Conservation (phyloP, 2,888 invertebrate genomes). For the Drosophila lacicola region DNA sequence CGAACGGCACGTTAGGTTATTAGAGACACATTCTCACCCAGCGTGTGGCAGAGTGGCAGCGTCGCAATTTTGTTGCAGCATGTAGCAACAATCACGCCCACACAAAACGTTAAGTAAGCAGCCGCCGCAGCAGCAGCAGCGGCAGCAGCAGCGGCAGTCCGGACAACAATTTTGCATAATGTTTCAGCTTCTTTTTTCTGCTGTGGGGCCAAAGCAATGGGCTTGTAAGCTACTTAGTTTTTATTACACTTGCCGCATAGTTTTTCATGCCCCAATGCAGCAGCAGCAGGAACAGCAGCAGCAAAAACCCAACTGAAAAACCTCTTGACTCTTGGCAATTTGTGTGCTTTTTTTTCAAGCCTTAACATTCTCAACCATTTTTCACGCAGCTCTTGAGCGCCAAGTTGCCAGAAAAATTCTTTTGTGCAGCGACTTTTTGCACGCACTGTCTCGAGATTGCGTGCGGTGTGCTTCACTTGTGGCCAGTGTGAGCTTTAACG, state of each 20-base stretch:
- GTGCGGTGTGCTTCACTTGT: slow-evolving; percentile 17
- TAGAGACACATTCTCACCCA: slow-evolving; percentile 77
- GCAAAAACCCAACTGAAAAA: slow-evolving; percentile 5
- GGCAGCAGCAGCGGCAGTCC: slow-evolving; percentile 13
- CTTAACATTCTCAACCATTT: slow-evolving; percentile 32
- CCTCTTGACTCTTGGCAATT: slow-evolving; percentile 14
- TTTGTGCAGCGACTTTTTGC: slow-evolving; percentile 22
- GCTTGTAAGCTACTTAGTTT: slow-evolving; percentile 80
- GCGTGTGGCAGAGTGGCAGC: slow-evolving; percentile 33
- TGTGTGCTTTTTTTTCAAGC: slow-evolving; percentile 25
- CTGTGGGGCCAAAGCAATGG: slow-evolving; percentile 49
- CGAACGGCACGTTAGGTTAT: slow-evolving; percentile 81
- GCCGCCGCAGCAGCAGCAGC: slow-evolving; percentile 13
- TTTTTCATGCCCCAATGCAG: slow-evolving; percentile 66
- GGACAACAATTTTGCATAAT: slow-evolving; percentile 74
- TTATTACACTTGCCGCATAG: slow-evolving; percentile 80
- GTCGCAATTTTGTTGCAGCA: slow-evolving; percentile 56
- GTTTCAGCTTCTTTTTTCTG: slow-evolving; percentile 36
- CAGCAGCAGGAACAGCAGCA: slow-evolving; percentile 4
- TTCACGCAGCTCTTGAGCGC: slow-evolving; percentile 45
- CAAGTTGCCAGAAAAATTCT: slow-evolving; percentile 46
- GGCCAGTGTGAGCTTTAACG: slow-evolving; percentile 34
- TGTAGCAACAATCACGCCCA: slow-evolving; percentile 69
- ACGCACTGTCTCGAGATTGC: slow-evolving; percentile 8
- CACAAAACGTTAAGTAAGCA: slow-evolving; percentile 68